Conservation (phyloP, 2,888 invertebrate genomes). For the Aphodius sticticus region DNA sequence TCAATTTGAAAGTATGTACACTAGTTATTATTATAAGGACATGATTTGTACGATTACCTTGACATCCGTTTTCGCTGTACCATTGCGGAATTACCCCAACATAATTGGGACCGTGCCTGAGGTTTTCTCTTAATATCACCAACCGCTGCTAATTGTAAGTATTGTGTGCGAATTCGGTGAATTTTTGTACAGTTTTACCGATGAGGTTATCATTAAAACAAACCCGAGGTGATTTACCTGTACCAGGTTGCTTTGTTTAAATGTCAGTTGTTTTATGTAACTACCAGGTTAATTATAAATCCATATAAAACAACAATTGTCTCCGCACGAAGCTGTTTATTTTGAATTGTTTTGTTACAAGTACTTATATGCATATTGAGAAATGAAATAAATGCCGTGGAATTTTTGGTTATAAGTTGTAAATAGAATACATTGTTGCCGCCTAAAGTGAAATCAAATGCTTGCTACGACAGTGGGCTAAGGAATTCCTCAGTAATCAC, state of each 20-base stretch:
- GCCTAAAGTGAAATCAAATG: too few relatives aligned
- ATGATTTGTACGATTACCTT: neutral
- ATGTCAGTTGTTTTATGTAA: neutral
- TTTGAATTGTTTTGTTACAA: neutral
- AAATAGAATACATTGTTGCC: too few relatives aligned
- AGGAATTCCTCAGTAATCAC: too few relatives aligned
- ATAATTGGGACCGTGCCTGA: neutral
- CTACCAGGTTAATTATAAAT: neutral
- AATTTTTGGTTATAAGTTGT: too few relatives aligned
- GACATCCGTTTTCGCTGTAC: neutral
- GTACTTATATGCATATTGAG: too few relatives aligned
- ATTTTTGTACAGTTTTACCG: neutral
- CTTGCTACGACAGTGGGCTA: too few relatives aligned
- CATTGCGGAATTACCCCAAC: neutral
- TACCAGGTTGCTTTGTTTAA: neutral
- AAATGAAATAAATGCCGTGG: too few relatives aligned
- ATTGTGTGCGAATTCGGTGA: conserved; percentile 4
- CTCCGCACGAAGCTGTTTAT: neutral
- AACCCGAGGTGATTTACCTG: neutral
- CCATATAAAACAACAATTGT: neutral
- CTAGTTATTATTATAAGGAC: neutral
- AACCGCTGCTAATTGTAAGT: neutral
- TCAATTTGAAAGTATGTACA: neutral
- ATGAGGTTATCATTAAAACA: neutral
- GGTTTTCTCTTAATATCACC: neutral